Evolutionary conservation across 2,113 vertebrate species (phyloP).

Genomic region (Misgurnus mizolepis): DNA sequence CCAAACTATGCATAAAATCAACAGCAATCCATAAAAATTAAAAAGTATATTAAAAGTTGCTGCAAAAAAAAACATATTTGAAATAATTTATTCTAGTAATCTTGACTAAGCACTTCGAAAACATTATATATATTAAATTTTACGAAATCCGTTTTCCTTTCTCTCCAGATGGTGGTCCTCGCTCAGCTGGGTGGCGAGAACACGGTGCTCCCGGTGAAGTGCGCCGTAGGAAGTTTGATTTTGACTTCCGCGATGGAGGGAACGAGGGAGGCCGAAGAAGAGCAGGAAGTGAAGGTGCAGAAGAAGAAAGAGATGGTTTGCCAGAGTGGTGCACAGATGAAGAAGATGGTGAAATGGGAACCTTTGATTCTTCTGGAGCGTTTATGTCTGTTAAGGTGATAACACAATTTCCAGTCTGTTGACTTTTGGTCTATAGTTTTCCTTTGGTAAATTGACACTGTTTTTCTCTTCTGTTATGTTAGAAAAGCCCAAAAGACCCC

Average conservation of each 20-base stretch:
- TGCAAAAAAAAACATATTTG: no score
- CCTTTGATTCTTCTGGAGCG: constrained; percentile 89
- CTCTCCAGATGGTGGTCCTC: constrained; percentile 79
- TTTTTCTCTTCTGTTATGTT: not conserved
- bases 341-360: constrained; percentile 89
- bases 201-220: constrained; percentile 72
- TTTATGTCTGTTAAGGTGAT: constrained; percentile 86
- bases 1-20: no score
- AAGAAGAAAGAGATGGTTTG: constrained; percentile 87
- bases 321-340: constrained; percentile 92
- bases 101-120: no score
- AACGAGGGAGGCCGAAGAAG: constrained; percentile 73
- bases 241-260: constrained; percentile 82
- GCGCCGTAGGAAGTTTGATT: constrained; percentile 86
- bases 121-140: no score
- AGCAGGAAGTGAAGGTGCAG: constrained; percentile 77
- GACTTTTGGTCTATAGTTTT: not conserved
- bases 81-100: no score
- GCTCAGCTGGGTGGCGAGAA: constrained; percentile 91
- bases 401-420: not conserved
- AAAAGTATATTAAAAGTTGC: no score
- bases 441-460: not conserved
- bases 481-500: constrained; percentile 85
- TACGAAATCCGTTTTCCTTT: not conserved
- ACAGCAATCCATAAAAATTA: no score